Base-by-base conservation (phyloP, 2,113 vertebrate species). In the Ardeotis arabs region DNA sequence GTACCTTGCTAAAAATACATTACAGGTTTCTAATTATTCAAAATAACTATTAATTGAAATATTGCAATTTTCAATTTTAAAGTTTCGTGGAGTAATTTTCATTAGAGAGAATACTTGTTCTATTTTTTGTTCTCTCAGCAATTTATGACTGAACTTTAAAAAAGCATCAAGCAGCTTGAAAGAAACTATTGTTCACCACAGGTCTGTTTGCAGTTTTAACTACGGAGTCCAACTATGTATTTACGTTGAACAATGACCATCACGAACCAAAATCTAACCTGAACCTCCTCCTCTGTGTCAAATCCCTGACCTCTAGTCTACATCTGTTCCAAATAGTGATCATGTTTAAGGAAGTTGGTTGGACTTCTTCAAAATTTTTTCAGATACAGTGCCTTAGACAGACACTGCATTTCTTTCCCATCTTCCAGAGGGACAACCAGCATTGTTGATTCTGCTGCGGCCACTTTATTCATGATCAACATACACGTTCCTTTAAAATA, bases 161-260 rank as follows among this genome's bases (percentile, higher is more conserved):
- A 90, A 89, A 67, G 29, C 20, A 64, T 44, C 33, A 89, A 87
- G 60, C 7, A 4, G 23, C 41, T 66, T 95, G 66, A 94, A 95
- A 95, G 80, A 84, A 64, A 67, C 49, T 49, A 75, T 56, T 93
- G 58, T 67, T 89, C 23, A 9, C 37, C 55, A 63, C 1, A 56
- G n/a, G 29, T 41, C 25, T 78, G 66, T 93, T 80, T 95, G 64
- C 68, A 84, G 64, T 44, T 62, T 59, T 94, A 91, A 88, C 90
- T 95, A 86, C 78, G 84, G 94, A 91, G 70, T 62, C 31, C 66
- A 94, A 3, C 35, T 76, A 79, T 73, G 74, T 89, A 95, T 92
- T 95, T 92, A 70, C n/a, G 21, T 84, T 49, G 89, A 96, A 92
- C 39, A 89, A 70, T 0, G 0, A 89, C 31, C 73, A 77, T 64